These are phyloP conservation scores for Mirza zaza DNA, from an alignment of 2,113 vertebrate genomes.

Conservation along the genomic window DNA sequence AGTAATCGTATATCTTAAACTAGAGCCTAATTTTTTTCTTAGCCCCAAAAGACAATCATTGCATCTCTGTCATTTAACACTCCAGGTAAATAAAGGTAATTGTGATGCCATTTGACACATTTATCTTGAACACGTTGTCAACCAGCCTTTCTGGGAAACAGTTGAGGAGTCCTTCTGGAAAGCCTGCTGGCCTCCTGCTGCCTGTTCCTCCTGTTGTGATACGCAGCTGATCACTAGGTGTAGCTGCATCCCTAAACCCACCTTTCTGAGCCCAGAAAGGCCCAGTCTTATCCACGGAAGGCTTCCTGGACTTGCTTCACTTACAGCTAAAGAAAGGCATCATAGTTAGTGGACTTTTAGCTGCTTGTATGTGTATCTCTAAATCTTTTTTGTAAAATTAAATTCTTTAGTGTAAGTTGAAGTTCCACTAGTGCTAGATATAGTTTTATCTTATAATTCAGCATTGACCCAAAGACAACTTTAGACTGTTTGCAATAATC, in stretches of 20 bases:
- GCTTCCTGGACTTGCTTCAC: conserved; percentile 27
- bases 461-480: background rate
- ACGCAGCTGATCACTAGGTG: conserved; percentile 84
- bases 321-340: conserved; percentile 44
- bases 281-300: background rate
- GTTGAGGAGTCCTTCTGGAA: background rate
- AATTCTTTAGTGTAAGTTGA: background rate
- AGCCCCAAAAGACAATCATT: background rate
- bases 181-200: background rate
- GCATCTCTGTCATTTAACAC: background rate
- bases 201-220: conserved; percentile 73
- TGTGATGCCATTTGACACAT: background rate
- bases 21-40: conserved; percentile 36
- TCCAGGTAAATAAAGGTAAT: background rate
- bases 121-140: background rate
- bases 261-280: conserved; percentile 34
- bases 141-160: background rate
- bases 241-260: conserved; percentile 84
- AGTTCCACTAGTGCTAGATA: no score
- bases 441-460: background rate
- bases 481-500: background rate
- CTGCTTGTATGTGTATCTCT: background rate
- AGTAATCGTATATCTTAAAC: background rate
- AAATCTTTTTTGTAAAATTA: background rate
- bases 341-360: background rate